Conservation (phyloP, 2,888 invertebrate genomes). For the Crossocerus cetratus region DNA sequence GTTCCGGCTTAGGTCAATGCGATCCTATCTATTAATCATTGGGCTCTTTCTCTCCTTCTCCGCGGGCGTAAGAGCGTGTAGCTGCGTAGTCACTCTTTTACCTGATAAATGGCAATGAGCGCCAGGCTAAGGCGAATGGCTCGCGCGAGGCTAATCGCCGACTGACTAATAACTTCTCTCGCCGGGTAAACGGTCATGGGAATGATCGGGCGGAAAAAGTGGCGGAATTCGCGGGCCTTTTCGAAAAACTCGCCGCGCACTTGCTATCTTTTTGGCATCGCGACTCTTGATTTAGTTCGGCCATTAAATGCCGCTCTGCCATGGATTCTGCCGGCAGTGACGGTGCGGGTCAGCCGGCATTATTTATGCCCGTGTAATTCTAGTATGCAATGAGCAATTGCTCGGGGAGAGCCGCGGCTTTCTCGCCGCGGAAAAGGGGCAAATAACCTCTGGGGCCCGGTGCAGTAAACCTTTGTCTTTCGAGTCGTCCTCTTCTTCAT, state of each 20-base stretch:
- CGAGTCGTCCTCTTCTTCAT: too few relatives aligned
- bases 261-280: background rate
- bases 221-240: conserved; percentile 29
- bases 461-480: background rate
- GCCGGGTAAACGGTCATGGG: conserved; percentile 49
- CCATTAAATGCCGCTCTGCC: too few relatives aligned
- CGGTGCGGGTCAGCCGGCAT: background rate
- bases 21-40: conserved; percentile 67
- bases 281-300: background rate
- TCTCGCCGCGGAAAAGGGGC: background rate
- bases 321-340: too few relatives aligned
- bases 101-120: conserved; percentile 62
- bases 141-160: conserved; percentile 57
- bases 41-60: conserved; percentile 35
- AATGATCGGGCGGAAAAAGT: conserved; percentile 25
- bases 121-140: conserved; percentile 49
- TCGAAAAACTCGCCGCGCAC: background rate
- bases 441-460: background rate
- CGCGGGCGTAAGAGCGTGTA: conserved; percentile 41
- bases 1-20: conserved; percentile 57
- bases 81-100: conserved; percentile 48
- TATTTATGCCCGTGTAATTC: background rate
- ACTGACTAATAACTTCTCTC: conserved; percentile 58
- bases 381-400: background rate
- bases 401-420: background rate